A percentile compares a stretch with the other conserved stretches of the same genome.
Conservation (phyloP, 2,888 invertebrate genomes). For the Sepioteuthis lessoniana region DNA sequence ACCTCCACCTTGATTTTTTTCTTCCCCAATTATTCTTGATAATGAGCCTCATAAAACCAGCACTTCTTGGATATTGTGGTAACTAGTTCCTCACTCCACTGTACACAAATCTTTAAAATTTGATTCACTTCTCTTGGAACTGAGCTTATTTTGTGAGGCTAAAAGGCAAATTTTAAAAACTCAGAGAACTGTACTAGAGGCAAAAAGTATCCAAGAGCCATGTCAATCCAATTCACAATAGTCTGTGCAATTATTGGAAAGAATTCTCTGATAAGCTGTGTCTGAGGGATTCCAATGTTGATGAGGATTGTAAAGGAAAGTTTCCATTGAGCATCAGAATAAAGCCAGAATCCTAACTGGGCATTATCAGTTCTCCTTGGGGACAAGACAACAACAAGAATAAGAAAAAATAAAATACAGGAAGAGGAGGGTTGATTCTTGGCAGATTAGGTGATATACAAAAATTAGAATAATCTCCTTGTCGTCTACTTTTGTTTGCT, state of each 20-base stretch:
- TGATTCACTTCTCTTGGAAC: background rate
- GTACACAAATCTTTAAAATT: background rate
- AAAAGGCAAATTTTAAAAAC: background rate
- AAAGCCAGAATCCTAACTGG: slow-evolving; percentile 33
- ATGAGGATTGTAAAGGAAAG: background rate
- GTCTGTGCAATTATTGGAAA: slow-evolving; percentile 33
- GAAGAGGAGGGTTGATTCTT: background rate
- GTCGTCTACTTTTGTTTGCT: slow-evolving; percentile 33
- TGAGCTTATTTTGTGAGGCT: background rate
- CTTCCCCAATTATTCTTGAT: no score
- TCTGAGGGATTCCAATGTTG: background rate
- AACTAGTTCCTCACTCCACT: background rate
- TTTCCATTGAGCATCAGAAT: background rate
- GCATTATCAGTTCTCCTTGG: background rate
- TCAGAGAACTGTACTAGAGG: background rate
- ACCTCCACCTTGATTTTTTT: no score
- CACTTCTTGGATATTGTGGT: background rate
- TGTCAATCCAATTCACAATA: background rate
- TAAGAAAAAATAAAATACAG: background rate
- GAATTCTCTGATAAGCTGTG: slow-evolving; percentile 12
- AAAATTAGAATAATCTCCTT: slow-evolving; percentile 33
- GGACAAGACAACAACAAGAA: background rate
- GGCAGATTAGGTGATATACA: background rate
- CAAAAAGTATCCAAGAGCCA: background rate
- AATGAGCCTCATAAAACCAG: no score